phyloP scores from a whole-genome alignment of 1,140 invertebrate genomes.

The Ridgeia piscesae region DNA sequence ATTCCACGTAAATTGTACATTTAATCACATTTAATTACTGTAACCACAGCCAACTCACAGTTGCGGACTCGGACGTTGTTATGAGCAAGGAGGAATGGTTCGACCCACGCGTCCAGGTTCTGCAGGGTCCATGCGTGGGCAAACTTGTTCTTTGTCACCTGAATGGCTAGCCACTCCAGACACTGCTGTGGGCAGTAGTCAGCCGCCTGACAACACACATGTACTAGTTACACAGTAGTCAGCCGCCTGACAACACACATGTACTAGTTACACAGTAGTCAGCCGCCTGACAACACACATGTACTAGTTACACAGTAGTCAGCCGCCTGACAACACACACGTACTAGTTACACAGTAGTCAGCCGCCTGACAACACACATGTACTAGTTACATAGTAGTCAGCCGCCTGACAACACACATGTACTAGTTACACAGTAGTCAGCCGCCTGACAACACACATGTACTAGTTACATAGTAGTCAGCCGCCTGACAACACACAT shows the following conservation, averaged over 20 bases:
- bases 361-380: constrained; percentile 59
- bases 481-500: too few species aligned
- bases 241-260: constrained; percentile 43
- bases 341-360: too few species aligned
- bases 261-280: constrained; percentile 68
- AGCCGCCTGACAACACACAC: too few species aligned
- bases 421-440: too few species aligned
- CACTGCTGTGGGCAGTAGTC: constrained; percentile 86
- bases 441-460: constrained; percentile 59
- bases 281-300: constrained; percentile 59
- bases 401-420: too few species aligned
- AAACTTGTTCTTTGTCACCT: constrained; percentile 80
- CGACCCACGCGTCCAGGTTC: constrained; percentile 84
- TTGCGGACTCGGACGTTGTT: constrained; percentile 81
- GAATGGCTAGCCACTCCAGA: constrained; percentile 81
- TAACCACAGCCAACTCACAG: constrained; percentile 57
- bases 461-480: too few species aligned
- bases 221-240: too few species aligned
- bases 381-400: too few species aligned
- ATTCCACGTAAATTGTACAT: not conserved
- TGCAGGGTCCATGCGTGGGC: constrained; percentile 85
- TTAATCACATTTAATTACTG: not conserved
- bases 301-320: too few species aligned
- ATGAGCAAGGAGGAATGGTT: constrained; percentile 84
- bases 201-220: constrained; percentile 59